phyloP scores from a whole-genome alignment of 2,888 invertebrate species.

The Lepetodrilus schrolli region DNA sequence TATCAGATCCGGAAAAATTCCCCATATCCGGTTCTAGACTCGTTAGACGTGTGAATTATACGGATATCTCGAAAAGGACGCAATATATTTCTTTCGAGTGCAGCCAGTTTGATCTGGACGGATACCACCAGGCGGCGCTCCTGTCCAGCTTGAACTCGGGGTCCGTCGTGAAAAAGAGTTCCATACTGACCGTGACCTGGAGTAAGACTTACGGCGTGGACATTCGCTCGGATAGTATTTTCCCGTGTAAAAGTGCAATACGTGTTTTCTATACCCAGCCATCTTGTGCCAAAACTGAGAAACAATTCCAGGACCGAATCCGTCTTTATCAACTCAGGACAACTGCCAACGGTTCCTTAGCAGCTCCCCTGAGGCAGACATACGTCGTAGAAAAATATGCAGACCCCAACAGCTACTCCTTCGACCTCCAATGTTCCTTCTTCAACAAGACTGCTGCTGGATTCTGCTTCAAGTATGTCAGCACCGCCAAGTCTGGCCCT shows the following conservation, averaged over 20 bases:
- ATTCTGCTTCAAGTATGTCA: slow-evolving; percentile 70
- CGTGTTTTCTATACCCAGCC: slow-evolving; percentile 58
- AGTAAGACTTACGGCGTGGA: slow-evolving; percentile 57
- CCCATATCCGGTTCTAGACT: slow-evolving; percentile 14
- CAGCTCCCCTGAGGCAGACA: slow-evolving; percentile 54
- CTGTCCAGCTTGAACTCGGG: slow-evolving; percentile 52
- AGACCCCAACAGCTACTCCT: slow-evolving; percentile 47
- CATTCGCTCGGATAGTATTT: slow-evolving; percentile 50
- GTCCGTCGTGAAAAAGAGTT: slow-evolving; percentile 54
- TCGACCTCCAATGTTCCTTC: slow-evolving; percentile 55
- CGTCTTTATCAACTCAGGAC: slow-evolving; percentile 58
- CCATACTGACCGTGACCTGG: slow-evolving; percentile 58
- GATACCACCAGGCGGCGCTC: slow-evolving; percentile 61
- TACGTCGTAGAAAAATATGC: slow-evolving; percentile 59
- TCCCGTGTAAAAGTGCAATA: slow-evolving; percentile 56
- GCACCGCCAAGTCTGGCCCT: slow-evolving; percentile 53
- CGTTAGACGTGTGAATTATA: slow-evolving; percentile 27
- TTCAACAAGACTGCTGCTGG: slow-evolving; percentile 60
- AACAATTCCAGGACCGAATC: slow-evolving; percentile 53
- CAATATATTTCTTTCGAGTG: slow-evolving; percentile 50
- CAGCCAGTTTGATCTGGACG: slow-evolving; percentile 61
- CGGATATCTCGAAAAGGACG: background rate
- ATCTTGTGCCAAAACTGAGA: slow-evolving; percentile 53
- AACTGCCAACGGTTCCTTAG: slow-evolving; percentile 55
- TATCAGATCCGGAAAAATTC: background rate